Conservation (phyloP, 2,797 vertebrate genomes). For the Epinephelus malabaricus region DNA sequence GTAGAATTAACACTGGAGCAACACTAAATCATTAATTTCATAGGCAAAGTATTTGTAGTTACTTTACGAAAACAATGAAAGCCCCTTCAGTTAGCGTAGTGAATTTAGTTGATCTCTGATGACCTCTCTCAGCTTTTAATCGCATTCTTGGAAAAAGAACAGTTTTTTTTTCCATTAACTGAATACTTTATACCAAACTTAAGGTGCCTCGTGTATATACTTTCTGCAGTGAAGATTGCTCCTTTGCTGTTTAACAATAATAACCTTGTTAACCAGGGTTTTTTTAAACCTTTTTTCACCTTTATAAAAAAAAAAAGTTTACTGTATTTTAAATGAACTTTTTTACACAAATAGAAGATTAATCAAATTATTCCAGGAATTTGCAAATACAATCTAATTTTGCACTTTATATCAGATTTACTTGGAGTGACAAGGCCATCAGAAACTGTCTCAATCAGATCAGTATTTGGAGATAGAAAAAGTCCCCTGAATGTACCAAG, state of each 20-base stretch:
- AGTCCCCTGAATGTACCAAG: conserved; percentile 79
- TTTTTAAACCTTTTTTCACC: conserved; percentile 81
- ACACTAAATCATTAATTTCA: conserved; percentile 50
- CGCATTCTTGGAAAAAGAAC: conserved; percentile 57
- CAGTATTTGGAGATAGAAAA: conserved; percentile 46
- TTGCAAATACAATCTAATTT: conserved; percentile 91
- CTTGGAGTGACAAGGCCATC: conserved; percentile 81
- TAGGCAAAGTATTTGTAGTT: conserved; percentile 39
- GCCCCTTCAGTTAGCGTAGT: conserved; percentile 28
- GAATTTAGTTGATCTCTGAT: conserved; percentile 40
- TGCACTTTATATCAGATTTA: conserved; percentile 87
- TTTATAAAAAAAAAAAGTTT: conserved; percentile 81
- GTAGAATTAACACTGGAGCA: conserved; percentile 72
- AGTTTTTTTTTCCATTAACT: conserved; percentile 66
- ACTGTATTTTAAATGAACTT: conserved; percentile 85
- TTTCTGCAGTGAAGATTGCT: conserved; percentile 80
- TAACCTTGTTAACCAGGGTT: conserved; percentile 83
- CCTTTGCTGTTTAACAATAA: conserved; percentile 80
- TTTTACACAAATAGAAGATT: conserved; percentile 82
- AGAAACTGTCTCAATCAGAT: conserved; percentile 69
- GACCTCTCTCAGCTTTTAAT: conserved; percentile 56
- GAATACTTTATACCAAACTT: conserved; percentile 87
- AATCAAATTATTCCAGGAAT: conserved; percentile 86
- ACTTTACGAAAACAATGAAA: conserved; percentile 27
- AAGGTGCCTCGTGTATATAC: conserved; percentile 89